Evolutionary conservation across 2,888 invertebrate genomes (phyloP).

Genomic region (Portevinia maculata): DNA sequence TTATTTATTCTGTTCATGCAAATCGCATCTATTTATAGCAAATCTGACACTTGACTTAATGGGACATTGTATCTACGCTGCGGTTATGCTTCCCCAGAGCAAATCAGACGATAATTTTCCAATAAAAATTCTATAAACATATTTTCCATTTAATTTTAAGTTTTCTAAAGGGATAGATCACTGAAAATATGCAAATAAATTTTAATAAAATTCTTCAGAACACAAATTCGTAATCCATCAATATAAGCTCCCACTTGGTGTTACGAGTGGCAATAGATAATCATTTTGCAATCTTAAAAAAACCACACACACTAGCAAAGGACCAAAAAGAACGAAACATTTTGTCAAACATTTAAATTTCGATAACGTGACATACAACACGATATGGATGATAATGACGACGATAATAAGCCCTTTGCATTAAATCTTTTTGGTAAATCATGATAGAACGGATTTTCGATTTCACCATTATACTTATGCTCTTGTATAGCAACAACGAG

Average conservation of each 20-base stretch:
- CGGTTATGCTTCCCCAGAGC: too few relatives aligned
- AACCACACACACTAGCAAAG: not conserved
- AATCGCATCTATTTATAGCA: too few relatives aligned
- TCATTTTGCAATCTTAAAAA: conserved; percentile 14
- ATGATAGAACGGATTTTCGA: conserved; percentile 35
- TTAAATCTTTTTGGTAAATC: conserved; percentile 51
- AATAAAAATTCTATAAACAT: not conserved
- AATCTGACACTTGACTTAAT: too few relatives aligned
- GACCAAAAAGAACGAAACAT: not conserved
- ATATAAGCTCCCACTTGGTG: conserved; percentile 14
- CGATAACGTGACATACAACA: conserved; percentile 58
- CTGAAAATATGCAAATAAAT: conserved; percentile 23
- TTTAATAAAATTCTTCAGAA: conserved; percentile 30
- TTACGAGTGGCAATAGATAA: conserved; percentile 14
- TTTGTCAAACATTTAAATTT: conserved; percentile 48
- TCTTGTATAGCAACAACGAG: not conserved
- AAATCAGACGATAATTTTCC: too few relatives aligned
- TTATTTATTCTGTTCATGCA: too few relatives aligned
- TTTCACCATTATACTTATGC: conserved; percentile 1
- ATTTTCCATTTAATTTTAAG: too few relatives aligned
- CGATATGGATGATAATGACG: conserved; percentile 38
- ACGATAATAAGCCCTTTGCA: conserved; percentile 48
- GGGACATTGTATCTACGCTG: too few relatives aligned
- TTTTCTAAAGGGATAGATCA: not conserved
- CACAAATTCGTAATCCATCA: conserved; percentile 25